These are phyloP conservation scores for Charanyca ferruginea DNA, from an alignment of 2,888 invertebrate genomes.

Conservation along the genomic window DNA sequence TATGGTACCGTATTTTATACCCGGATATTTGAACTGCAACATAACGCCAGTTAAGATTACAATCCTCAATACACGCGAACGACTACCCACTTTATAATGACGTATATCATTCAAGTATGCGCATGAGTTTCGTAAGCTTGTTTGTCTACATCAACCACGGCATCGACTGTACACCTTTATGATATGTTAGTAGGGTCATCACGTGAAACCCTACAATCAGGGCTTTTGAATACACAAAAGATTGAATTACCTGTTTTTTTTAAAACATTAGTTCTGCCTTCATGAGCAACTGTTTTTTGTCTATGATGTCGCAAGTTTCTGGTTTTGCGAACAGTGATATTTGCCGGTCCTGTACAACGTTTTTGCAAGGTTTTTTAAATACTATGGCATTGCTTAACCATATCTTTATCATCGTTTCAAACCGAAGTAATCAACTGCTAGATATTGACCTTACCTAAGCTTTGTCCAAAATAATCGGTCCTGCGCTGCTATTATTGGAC, in stretches of 20 bases:
- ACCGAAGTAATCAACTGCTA: neutral
- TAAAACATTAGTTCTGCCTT: neutral
- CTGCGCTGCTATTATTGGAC: neutral
- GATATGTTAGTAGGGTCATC: slow-evolving; percentile 35
- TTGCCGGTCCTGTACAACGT: neutral
- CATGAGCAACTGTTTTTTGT: neutral
- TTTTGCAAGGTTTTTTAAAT: neutral
- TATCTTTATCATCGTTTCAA: neutral
- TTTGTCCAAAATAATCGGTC: too few species aligned
- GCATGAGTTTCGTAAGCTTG: slow-evolving; percentile 60
- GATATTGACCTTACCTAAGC: too few species aligned
- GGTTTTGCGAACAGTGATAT: neutral
- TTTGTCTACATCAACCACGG: slow-evolving; percentile 55
- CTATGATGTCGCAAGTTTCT: neutral
- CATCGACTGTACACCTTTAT: slow-evolving; percentile 46
- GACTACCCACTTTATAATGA: slow-evolving; percentile 59
- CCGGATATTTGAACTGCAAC: slow-evolving; percentile 40
- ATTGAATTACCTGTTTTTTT: neutral
- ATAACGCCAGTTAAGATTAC: slow-evolving; percentile 29
- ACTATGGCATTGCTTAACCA: neutral
- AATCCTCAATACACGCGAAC: slow-evolving; percentile 42
- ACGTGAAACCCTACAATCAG: neutral
- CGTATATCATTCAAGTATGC: slow-evolving; percentile 54
- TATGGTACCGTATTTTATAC: slow-evolving; percentile 15
- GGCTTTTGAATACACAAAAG: neutral